Evolutionary conservation across 2,797 vertebrate species (phyloP).

Genomic region (Sciurus carolinensis): DNA sequence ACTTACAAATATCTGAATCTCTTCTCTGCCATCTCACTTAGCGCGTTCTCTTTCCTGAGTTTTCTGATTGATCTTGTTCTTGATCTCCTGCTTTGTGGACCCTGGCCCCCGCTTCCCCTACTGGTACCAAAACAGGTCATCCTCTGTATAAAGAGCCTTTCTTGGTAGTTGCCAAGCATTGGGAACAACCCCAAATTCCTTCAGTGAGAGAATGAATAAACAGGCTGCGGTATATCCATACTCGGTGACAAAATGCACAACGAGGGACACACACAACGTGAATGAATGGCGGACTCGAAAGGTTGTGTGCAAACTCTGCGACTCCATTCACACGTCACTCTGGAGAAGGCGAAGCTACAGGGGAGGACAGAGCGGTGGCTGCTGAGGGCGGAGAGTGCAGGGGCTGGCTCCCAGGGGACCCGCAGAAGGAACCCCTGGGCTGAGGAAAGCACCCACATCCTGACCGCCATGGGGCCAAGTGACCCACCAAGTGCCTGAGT

Average conservation of each 20-base stretch:
- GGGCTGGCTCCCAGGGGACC: neutral
- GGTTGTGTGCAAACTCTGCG: too few relatives aligned
- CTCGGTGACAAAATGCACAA: neutral
- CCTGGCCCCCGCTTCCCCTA: neutral
- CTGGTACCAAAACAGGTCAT: neutral
- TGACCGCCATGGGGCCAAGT: too few relatives aligned
- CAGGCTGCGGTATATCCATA: neutral
- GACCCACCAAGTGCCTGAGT: neutral
- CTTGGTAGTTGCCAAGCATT: neutral
- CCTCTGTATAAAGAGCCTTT: slow-evolving; percentile 25
- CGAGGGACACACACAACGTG: accelerated
- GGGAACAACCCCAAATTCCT: neutral
- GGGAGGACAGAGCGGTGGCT: neutral
- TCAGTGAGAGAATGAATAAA: neutral
- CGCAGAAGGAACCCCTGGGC: neutral
- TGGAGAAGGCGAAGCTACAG: neutral
- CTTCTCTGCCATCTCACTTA: neutral
- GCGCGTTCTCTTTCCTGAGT: neutral
- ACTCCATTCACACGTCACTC: neutral
- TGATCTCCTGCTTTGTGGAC: neutral
- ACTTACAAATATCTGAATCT: neutral
- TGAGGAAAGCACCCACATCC: neutral
- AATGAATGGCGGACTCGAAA: neutral
- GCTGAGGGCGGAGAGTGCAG: neutral
- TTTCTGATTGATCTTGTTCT: neutral